These are phyloP conservation scores for Gymnodraco acuticeps DNA, from an alignment of 2,797 vertebrate species.

Conservation along the genomic window DNA sequence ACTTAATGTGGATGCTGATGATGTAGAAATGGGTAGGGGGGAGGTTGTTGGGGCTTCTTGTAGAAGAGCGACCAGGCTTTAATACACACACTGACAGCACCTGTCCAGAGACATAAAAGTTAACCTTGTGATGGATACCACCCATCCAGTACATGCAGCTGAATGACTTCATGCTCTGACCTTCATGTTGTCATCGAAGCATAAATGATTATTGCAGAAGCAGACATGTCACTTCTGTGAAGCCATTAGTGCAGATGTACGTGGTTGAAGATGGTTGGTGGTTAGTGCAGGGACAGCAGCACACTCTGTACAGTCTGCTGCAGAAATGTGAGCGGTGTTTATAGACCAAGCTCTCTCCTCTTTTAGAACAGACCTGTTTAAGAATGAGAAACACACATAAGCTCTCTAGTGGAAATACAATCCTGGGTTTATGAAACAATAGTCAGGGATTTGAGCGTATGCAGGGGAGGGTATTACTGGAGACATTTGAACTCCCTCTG, in stretches of 20 bases:
- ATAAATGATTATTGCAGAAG: conserved; percentile 56
- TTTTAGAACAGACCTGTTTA: conserved; percentile 38
- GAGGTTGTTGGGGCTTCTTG: conserved; percentile 5
- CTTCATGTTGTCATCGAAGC: conserved; percentile 30
- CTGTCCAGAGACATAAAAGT: conserved; percentile 24
- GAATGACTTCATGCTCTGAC: neutral
- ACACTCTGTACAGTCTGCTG: conserved; percentile 25
- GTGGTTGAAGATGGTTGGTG: conserved; percentile 36
- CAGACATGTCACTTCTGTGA: conserved; percentile 51
- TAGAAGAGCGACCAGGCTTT: neutral
- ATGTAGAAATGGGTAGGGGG: no score
- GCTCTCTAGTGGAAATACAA: conserved; percentile 65
- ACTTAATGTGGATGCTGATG: no score
- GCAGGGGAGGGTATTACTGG: conserved; percentile 40
- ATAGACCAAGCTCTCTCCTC: conserved; percentile 24
- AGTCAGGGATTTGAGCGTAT: conserved; percentile 57
- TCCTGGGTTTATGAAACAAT: conserved; percentile 61
- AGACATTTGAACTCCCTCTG: conserved; percentile 62
- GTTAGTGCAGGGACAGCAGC: conserved; percentile 23
- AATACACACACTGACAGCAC: conserved; percentile 15
- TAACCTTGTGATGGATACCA: conserved; percentile 24
- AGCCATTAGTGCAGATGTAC: conserved; percentile 54
- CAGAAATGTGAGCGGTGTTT: conserved; percentile 53
- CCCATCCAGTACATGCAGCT: neutral
- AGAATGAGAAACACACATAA: conserved; percentile 53